Evolutionary conservation across 2,113 vertebrate species (phyloP), one percentile per base, ranked within the genome.

Genomic region (Lepisosteus oculatus): DNA sequence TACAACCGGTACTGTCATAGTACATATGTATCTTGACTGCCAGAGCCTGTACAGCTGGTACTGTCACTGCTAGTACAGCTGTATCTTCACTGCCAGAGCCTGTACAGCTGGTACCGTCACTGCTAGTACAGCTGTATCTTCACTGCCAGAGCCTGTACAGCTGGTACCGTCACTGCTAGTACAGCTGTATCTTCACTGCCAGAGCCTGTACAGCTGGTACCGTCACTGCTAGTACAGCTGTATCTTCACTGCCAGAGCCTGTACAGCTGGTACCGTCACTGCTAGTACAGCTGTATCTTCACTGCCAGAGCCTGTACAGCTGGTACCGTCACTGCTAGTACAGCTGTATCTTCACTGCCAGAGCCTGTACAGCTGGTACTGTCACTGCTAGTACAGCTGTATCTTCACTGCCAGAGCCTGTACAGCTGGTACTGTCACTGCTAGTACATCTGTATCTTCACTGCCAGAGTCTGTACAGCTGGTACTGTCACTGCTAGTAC

Each of bases 391-490:
- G 7, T 11, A 59, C 3, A 59, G 29, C 29, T 29, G 29, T 29
- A 29, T 29, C 29, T 29, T 29, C 29, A 59, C 80, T 96, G 96
- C 3, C 93, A 96, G 80, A 95, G 91, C 85, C 78, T 97, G 79
- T 97, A 97, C 81, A 97, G 97, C 89, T 95, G 95, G 95, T 94
- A 75, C 47, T 51, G 47, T 8, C 4, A 51, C n/a, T 43, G 11
- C 59, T 59, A 59, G 6, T 9, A 59, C 14, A 59, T 0, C 15
- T 17, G 15, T 17, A 17, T 17, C 15, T 17, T 17, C 15, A 59
- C 80, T 96, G 96, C 3, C 93, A 96, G 80, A 95, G 91, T 85
- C 78, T 97, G 79, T 97, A 97, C 81, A 97, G 97, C 89, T 95
- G 95, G 95, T 94, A 75, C 47, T 1, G 47, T 8, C 4, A 51